phyloP scores from a whole-genome alignment of 1,140 invertebrate genomes.

The Popillia japonica region DNA sequence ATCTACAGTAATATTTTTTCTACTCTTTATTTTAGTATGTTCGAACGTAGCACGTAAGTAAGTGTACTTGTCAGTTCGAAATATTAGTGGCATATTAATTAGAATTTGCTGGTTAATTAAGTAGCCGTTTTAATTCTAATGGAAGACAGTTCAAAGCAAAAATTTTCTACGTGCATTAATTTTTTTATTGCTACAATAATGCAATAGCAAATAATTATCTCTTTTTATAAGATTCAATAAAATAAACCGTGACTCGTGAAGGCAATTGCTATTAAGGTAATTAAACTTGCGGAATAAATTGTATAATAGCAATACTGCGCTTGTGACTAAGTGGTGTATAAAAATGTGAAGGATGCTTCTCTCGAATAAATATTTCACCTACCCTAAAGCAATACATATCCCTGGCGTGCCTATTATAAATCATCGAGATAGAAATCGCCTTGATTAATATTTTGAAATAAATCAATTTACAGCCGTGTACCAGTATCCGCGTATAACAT shows the following conservation, averaged over 20 bases:
- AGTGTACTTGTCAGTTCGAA: too few species aligned
- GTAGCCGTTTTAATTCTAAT: too few species aligned
- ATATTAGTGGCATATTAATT: too few species aligned
- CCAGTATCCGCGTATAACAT: not conserved
- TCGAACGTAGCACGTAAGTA: too few species aligned
- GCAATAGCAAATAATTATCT: not conserved
- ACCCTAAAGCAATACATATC: conserved; percentile 7
- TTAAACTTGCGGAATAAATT: not conserved
- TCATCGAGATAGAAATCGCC: not conserved
- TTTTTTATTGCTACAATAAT: not conserved
- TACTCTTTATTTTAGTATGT: too few species aligned
- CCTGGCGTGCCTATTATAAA: conserved; percentile 10
- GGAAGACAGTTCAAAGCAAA: too few species aligned
- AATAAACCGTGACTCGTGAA: conserved; percentile 13
- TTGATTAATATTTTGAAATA: conserved; percentile 24
- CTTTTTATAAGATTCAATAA: not conserved
- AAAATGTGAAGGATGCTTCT: conserved; percentile 32
- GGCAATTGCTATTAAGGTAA: conserved; percentile 10
- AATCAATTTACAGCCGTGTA: not conserved
- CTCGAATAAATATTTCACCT: not conserved
- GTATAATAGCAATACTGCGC: not conserved
- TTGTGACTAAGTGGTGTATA: not conserved
- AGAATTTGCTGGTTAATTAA: too few species aligned
- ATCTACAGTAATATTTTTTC: too few species aligned
- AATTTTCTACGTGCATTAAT: not conserved